Evolutionary conservation across 92 coral and sea anemone genomes (phyloP), one percentile per base, ranked within the genome.

Genomic region (Zoanthus sociatus): DNA sequence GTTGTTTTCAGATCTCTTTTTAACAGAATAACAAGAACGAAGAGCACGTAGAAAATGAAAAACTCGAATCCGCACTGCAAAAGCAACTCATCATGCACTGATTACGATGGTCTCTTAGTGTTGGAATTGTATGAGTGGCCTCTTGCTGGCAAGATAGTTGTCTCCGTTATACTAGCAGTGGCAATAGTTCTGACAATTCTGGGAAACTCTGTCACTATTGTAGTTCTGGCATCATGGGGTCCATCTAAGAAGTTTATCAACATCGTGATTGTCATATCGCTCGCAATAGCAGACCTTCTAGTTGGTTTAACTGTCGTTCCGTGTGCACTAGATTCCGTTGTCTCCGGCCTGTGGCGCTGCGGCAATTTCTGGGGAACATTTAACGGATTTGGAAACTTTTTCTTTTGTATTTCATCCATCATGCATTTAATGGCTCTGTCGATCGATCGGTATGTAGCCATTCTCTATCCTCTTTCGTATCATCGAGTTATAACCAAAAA

Each of bases 391-490:
- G 94, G 93, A 42, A 94, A 93, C 86, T 94, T 94, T 78, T 88
- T 91, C 33, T 94, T 93, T 61, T 94, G 98, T 20, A 94, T 94
- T 70, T 94, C 98, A 5, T 94, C 98, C 13, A 94, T 94, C 16
- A 94, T 94, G 98, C 98, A 94, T 31, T 87, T 94, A 14, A 94
- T 94, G 98, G 81, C 90, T 76, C 69, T 94, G 26, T 94, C 98
- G 18, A 78, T 94, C 11, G 98, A 94, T 68, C 93, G 93, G 6
- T 94, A 93, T 26, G 82, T 94, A 30, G 90, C 94, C 0, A 87
- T 93, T 16, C 82, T 79, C 37, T 81, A 90, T 46, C 94, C 98
- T 30, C 72, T 94, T 11, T 48, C 33, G 37, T 93, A 94, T 76
- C 94, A 93, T 5, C 30, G 33, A 58, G 70, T 88, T 42, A 83